Evolutionary conservation across 2,797 vertebrate species (phyloP).

Genomic region (Melanotaenia maccullochi): DNA sequence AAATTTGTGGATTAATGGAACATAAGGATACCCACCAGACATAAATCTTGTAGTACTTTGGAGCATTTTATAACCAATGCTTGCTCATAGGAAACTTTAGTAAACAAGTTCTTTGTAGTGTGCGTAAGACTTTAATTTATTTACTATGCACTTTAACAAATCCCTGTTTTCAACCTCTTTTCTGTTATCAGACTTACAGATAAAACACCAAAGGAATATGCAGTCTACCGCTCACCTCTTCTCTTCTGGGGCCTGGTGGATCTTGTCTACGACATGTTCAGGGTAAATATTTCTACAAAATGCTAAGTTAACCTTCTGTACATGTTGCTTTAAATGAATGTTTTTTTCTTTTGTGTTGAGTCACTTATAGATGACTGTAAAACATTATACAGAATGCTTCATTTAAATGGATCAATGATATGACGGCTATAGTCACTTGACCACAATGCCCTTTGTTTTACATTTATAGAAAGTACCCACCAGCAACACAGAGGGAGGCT

Average conservation of each 20-base stretch:
- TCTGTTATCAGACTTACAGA: conserved; percentile 88
- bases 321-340: neutral
- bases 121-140: neutral
- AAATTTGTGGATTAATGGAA: neutral
- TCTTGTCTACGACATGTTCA: conserved; percentile 98
- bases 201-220: conserved; percentile 93
- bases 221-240: conserved; percentile 93
- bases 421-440: neutral
- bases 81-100: neutral
- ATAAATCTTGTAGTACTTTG: neutral
- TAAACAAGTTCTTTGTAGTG: neutral
- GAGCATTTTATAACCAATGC: neutral
- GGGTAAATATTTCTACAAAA: conserved; percentile 81
- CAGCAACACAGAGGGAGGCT: conserved; percentile 99
- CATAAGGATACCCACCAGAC: neutral
- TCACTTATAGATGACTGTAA: neutral
- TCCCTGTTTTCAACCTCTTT: neutral
- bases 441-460: neutral
- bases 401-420: neutral
- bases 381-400: neutral
- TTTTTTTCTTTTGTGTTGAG: too few relatives aligned
- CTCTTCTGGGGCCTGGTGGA: conserved; percentile 99
- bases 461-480: conserved; percentile 89
- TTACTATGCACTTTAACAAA: neutral
- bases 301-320: neutral